Conservation (phyloP, 2,113 vertebrate genomes). For the Burhinus bistriatus region DNA sequence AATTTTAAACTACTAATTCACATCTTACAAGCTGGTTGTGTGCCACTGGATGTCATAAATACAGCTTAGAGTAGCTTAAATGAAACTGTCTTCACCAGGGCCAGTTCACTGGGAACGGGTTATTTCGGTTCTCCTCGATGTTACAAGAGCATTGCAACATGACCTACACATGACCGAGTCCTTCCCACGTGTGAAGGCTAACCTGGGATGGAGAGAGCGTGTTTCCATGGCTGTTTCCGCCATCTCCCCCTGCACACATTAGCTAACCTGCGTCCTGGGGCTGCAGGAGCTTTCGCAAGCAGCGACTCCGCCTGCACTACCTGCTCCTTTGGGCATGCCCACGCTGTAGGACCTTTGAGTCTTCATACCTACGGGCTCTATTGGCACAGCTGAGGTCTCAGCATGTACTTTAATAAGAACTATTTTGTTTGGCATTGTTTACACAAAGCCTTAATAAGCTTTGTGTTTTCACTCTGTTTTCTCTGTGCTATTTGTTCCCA, state of each 20-base stretch:
- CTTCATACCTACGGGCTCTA: background rate
- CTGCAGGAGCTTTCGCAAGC: background rate
- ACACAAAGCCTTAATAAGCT: background rate
- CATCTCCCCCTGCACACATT: background rate
- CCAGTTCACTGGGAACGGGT: background rate
- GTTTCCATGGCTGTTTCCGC: background rate
- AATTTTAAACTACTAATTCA: background rate
- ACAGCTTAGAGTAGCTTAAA: background rate
- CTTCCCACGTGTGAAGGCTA: background rate
- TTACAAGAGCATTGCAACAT: background rate
- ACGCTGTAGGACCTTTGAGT: fast-evolving
- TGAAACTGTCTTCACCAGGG: background rate
- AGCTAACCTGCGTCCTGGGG: no score
- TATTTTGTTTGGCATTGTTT: background rate
- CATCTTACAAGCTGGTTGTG: background rate
- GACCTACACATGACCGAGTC: background rate
- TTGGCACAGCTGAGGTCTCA: background rate
- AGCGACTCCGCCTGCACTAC: fast-evolving
- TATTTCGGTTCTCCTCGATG: background rate
- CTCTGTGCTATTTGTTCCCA: background rate
- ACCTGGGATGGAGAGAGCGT: no score
- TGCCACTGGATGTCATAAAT: background rate
- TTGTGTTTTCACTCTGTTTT: background rate
- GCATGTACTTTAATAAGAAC: background rate
- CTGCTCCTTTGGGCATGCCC: background rate